phyloP scores from a whole-genome alignment of 1,140 invertebrate species.

The Battus philenor region DNA sequence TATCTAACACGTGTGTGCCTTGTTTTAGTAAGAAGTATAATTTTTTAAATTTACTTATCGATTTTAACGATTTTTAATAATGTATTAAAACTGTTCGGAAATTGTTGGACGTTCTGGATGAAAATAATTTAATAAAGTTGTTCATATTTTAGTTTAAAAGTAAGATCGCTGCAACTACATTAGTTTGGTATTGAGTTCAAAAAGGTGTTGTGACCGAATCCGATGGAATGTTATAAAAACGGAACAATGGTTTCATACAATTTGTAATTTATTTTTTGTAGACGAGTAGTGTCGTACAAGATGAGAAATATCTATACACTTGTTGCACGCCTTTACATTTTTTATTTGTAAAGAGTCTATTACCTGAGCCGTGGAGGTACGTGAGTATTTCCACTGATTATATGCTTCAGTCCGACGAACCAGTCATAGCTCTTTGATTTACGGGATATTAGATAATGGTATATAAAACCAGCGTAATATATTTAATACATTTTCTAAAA shows the following conservation, averaged over 20 bases:
- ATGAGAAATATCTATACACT: slow-evolving; percentile 13
- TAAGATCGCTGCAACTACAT: neutral
- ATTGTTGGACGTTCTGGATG: too few species aligned
- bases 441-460: neutral
- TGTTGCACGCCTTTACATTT: slow-evolving; percentile 2
- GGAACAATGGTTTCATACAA: slow-evolving; percentile 3
- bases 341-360: slow-evolving; percentile 11
- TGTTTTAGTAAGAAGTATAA: too few species aligned
- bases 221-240: slow-evolving; percentile 9
- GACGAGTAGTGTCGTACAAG: slow-evolving; percentile 1
- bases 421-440: neutral
- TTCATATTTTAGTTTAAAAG: too few species aligned
- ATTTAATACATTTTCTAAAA: neutral
- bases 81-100: too few species aligned
- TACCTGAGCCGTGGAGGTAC: neutral
- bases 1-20: too few species aligned
- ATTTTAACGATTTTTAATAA: too few species aligned
- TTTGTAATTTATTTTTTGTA: slow-evolving; percentile 16
- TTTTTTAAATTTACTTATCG: too few species aligned
- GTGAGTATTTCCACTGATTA: neutral
- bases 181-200: neutral
- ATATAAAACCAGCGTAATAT: neutral
- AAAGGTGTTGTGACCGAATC: slow-evolving; percentile 4
- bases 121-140: too few species aligned
- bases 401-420: neutral